These are phyloP conservation scores for Kryptopterus vitreolus DNA, from an alignment of 2,797 vertebrate genomes.

Conservation along the genomic window DNA sequence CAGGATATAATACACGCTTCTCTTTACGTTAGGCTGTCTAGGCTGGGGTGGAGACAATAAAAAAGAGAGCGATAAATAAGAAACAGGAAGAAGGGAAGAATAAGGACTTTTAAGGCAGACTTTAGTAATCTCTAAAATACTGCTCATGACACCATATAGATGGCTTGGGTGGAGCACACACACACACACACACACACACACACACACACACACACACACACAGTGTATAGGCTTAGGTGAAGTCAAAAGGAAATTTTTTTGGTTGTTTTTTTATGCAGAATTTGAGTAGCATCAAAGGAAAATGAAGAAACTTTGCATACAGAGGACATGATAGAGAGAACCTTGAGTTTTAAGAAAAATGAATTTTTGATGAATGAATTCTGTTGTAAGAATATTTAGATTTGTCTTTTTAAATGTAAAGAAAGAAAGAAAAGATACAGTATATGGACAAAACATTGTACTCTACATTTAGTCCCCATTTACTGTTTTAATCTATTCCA, in stretches of 20 bases:
- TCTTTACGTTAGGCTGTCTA: neutral
- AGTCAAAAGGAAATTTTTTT: too few species aligned
- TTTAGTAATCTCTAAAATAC: constrained; percentile 39
- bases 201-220: neutral
- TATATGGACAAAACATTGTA: too few species aligned
- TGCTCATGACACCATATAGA: neutral
- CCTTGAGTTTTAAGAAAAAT: neutral
- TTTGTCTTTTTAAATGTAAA: too few species aligned
- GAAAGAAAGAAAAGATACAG: too few species aligned
- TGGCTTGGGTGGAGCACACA: neutral
- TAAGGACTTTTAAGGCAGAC: constrained; percentile 12
- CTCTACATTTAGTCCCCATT: too few species aligned
- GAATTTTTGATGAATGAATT: too few species aligned
- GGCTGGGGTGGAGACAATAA: neutral
- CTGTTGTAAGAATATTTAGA: neutral
- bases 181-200: constrained; percentile 6
- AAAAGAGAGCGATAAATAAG: neutral
- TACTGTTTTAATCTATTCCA: too few species aligned
- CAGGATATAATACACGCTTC: neutral
- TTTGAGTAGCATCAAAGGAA: neutral
- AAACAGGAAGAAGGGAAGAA: neutral
- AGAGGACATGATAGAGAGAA: neutral
- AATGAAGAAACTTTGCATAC: neutral
- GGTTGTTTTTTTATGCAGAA: neutral
- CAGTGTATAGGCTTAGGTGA: neutral